Percentiles rank a stretch among this genome's conserved stretches.
phyloP scores from a whole-genome alignment of 2,113 vertebrate species.

The Xenopus borealis region DNA sequence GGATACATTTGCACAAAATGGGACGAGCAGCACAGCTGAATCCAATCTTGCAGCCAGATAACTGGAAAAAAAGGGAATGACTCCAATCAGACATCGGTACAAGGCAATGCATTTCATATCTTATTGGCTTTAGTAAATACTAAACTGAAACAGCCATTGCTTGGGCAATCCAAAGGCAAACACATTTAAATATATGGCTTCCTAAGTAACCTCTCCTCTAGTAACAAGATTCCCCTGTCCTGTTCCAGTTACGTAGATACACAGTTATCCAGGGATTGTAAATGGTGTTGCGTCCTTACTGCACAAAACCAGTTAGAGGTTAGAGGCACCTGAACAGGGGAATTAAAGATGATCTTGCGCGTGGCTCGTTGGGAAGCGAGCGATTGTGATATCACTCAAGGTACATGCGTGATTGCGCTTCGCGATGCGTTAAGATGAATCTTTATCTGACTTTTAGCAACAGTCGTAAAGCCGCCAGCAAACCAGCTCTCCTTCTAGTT shows the following conservation, averaged over 20 bases:
- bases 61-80: neutral
- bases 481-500: too few species aligned
- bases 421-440: too few species aligned
- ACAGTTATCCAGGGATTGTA: slow-evolving; percentile 7
- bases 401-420: too few species aligned
- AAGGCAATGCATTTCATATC: neutral
- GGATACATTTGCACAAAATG: neutral
- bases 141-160: neutral
- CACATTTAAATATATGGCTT: neutral
- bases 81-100: neutral
- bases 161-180: slow-evolving; percentile 1
- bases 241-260: neutral
- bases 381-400: too few species aligned
- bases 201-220: neutral
- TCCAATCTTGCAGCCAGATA: neutral
- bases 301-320: too few species aligned
- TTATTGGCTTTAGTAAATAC: neutral
- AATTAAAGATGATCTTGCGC: too few species aligned
- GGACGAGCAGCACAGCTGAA: neutral
- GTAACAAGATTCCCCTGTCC: neutral
- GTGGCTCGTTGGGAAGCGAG: too few species aligned
- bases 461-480: too few species aligned
- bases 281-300: neutral
- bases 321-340: too few species aligned
- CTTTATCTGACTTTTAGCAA: too few species aligned